These are phyloP conservation scores for Hemibagrus guttatus DNA, from an alignment of 2,797 vertebrate genomes.

Conservation along the genomic window DNA sequence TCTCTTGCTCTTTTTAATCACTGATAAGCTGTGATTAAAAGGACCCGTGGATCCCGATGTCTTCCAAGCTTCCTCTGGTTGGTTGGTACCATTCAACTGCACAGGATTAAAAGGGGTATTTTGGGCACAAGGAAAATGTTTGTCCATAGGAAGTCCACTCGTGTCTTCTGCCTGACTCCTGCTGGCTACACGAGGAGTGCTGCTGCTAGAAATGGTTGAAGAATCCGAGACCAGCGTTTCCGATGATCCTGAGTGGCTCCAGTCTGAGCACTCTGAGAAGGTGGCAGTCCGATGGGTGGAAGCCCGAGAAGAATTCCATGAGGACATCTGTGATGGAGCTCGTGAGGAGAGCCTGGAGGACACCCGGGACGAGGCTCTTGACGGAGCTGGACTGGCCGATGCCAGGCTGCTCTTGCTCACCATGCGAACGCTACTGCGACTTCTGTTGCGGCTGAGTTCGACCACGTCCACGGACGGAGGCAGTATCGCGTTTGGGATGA, in stretches of 20 bases:
- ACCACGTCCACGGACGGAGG: conserved; percentile 92
- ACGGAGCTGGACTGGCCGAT: conserved; percentile 84
- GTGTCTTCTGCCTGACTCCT: conserved; percentile 52
- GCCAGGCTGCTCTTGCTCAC: conserved; percentile 86
- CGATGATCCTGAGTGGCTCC: conserved; percentile 91
- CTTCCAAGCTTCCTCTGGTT: conserved; percentile 44
- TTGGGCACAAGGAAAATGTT: conserved; percentile 25
- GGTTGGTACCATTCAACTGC: conserved; percentile 33
- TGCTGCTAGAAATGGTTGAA: conserved; percentile 89
- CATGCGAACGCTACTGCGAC: conserved; percentile 86
- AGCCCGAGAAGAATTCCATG: conserved; percentile 71
- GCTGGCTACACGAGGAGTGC: conserved; percentile 61
- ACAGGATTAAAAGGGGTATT: background rate
- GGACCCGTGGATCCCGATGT: conserved; percentile 59
- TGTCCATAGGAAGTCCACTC: conserved; percentile 37
- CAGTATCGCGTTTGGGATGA: conserved; percentile 93
- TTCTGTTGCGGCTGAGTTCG: conserved; percentile 83
- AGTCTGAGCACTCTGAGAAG: conserved; percentile 71
- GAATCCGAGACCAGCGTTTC: conserved; percentile 94
- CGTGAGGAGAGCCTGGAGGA: conserved; percentile 79
- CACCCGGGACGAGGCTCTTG: conserved; percentile 72
- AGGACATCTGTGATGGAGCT: conserved; percentile 77
- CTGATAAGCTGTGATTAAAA: conserved; percentile 84
- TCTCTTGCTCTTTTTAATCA: conserved; percentile 84
- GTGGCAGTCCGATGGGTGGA: conserved; percentile 74